Conservation (phyloP, 2,888 invertebrate species). For the Cantharis flavilabris region DNA sequence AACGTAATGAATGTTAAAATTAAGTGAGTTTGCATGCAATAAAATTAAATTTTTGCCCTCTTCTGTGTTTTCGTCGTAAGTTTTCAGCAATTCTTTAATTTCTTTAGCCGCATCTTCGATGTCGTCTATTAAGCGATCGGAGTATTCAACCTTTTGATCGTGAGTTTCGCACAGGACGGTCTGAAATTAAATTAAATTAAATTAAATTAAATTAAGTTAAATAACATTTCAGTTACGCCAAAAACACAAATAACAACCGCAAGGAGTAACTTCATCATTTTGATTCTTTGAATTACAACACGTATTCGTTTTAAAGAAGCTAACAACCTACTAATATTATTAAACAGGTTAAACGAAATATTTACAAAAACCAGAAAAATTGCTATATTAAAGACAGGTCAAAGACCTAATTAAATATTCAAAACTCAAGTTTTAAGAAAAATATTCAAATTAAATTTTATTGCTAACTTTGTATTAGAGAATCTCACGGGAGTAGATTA, state of each 20-base stretch:
- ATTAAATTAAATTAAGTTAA: not conserved
- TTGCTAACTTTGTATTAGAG: not conserved
- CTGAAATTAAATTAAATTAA: not conserved
- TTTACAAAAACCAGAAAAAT: not conserved
- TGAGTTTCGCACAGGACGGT: not conserved
- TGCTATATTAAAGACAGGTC: not conserved
- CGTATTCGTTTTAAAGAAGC: not conserved
- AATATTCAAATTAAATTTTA: not conserved
- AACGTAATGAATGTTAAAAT: not conserved
- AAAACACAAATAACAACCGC: not conserved
- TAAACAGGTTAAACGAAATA: not conserved
- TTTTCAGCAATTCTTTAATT: not conserved
- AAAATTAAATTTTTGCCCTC: not conserved
- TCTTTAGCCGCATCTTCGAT: not conserved
- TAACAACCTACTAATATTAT: not conserved
- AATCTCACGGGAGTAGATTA: not conserved
- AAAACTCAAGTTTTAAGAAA: not conserved
- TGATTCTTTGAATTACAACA: not conserved
- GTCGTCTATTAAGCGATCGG: not conserved
- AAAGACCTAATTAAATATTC: not conserved
- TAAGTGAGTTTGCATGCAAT: not conserved
- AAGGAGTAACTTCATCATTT: not conserved
- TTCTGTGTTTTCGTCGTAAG: not conserved
- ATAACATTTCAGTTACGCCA: not conserved
- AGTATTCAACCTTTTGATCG: not conserved